Base-by-base conservation (phyloP, 2,797 vertebrate species). In the Acropternis orthonyx region DNA sequence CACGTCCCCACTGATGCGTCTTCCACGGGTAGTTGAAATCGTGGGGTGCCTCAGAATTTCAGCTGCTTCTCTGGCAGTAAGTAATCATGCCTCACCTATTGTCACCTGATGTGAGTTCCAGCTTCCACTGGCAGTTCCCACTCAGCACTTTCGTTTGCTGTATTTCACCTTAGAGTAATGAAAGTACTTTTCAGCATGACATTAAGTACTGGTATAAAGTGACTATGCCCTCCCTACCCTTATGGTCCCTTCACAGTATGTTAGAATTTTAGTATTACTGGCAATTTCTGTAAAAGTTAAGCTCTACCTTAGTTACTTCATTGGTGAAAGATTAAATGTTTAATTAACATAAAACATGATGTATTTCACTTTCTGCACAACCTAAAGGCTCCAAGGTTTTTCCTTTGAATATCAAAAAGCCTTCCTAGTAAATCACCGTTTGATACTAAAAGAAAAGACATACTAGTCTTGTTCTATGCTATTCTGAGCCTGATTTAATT, bases 11-110 rank as follows among this genome's bases (percentile, higher is more conserved):
- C 2, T 16, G 12, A 17, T 9, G n/a, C 11, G 34, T 18, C 14
- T 14, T 8, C 46, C 3, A 0, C 0, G 2, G 22, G 32, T 8
- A 52, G 20, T 3, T 0, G 2, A 15, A 46, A 26, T 34, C 1
- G 1, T 3, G 2, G 30, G 14, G 22, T 41, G 22, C 48, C 63
- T 18, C 2, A 3, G 30, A 32, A 15, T 32, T 28, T 5, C 39
- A 43, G n/a, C 39, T 54, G 9, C 59, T 63, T 48, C n/a, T 58
- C 41, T 43, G 37, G 65, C 1, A 4, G 17, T 12, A 24, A 37
- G 30, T 14, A 18, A 55, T 23, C 2, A 2, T 41, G 82, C 36
- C 61, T 44, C 63, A 23, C 56, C 41, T 63, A 21, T 17, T 39
- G 36, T 30, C 69, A 61, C 41, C 65, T 34, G 49, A 27, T 56